Evolutionary conservation across 2,113 vertebrate species (phyloP).

Genomic region (Poeciliopsis prolifica): DNA sequence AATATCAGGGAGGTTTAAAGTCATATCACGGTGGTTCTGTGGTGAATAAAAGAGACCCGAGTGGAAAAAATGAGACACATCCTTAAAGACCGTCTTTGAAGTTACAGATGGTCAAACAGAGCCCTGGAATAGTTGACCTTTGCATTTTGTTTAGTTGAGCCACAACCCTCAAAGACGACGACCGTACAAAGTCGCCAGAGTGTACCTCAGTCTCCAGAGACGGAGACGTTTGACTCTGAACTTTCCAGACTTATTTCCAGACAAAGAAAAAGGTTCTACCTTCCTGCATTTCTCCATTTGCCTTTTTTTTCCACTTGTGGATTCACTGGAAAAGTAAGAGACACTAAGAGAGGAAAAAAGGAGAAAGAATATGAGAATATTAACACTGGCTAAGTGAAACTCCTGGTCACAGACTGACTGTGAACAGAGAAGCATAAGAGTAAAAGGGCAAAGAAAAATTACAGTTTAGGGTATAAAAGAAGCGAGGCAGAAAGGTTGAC

Average conservation of each 20-base stretch:
- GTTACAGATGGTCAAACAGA: slow-evolving; percentile 47
- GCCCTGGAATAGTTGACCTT: slow-evolving; percentile 51
- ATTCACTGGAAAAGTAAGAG: slow-evolving; percentile 21
- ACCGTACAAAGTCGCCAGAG: slow-evolving; percentile 29
- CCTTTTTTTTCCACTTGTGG: slow-evolving; percentile 36
- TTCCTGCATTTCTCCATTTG: slow-evolving; percentile 56
- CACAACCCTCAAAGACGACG: slow-evolving; percentile 53
- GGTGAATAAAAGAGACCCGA: slow-evolving; percentile 36
- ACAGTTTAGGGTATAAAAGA: slow-evolving; percentile 29
- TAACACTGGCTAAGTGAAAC: slow-evolving; percentile 26
- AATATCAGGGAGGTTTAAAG: slow-evolving; percentile 10
- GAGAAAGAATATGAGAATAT: slow-evolving; percentile 3
- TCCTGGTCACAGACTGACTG: slow-evolving; percentile 28
- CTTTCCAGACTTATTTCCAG: slow-evolving; percentile 69
- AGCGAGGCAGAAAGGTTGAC: slow-evolving; percentile 54
- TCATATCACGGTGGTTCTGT: slow-evolving; percentile 44
- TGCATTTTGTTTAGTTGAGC: slow-evolving; percentile 60
- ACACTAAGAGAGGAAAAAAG: slow-evolving; percentile 15
- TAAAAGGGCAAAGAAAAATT: slow-evolving; percentile 22
- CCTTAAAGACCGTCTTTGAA: slow-evolving; percentile 41
- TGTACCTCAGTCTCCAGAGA: slow-evolving; percentile 67
- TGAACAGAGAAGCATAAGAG: slow-evolving; percentile 12
- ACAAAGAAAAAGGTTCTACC: slow-evolving; percentile 55
- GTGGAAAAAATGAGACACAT: slow-evolving; percentile 13
- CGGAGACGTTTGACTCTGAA: slow-evolving; percentile 59